Base-by-base conservation (phyloP, 2,888 invertebrate genomes). In the Augochlorella aurata region DNA sequence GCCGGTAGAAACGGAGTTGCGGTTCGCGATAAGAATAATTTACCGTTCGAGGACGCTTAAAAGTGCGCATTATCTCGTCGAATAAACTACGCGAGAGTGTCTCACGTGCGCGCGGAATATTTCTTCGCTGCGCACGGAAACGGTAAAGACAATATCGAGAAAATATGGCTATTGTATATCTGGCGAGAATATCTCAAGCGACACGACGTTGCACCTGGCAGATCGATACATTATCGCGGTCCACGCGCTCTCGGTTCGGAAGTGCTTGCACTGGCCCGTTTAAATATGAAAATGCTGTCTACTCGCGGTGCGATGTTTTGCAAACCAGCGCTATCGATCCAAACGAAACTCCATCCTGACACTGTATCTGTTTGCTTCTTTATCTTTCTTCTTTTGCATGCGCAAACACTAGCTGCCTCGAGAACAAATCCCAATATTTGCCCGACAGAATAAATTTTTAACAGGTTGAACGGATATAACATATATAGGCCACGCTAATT, bases 121-220 rank as follows among this genome's bases (percentile, higher is more conserved):
- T 81, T 87, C 83, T 58, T 83, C 66, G 68, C 58, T 45, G 76
- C 38, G 38, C 61, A 73, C 80, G 79, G 84, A 87, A 86, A 82
- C 68, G 73, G 38, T 68, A 73, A 79, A 79, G 73, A 83, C 81
- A 75, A 81, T 84, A 82, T 88, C 69, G 77, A 47, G 81, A 45
- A 85, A 85, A 83, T 85, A 88, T 66, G 75, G 70, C 75, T 58
- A 78, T 81, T 82, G 83, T 77, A 58, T 87, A 77, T 79, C 81
- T 72, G 67, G 61, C 71, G 54, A 21, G 76, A 66, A 49, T 88
- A 88, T 81, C 76, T 69, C 67, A 65, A 67, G 61, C 47, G 67
- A 77, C 75, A 58, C 58, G 47, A 24, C 50, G 21, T 54, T 65
- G 61, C 75, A 79, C 77, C 77, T 81, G 81, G 69, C 73, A 83